phyloP scores from a whole-genome alignment of 1,140 invertebrate species.

The Piezodorus guildinii region DNA sequence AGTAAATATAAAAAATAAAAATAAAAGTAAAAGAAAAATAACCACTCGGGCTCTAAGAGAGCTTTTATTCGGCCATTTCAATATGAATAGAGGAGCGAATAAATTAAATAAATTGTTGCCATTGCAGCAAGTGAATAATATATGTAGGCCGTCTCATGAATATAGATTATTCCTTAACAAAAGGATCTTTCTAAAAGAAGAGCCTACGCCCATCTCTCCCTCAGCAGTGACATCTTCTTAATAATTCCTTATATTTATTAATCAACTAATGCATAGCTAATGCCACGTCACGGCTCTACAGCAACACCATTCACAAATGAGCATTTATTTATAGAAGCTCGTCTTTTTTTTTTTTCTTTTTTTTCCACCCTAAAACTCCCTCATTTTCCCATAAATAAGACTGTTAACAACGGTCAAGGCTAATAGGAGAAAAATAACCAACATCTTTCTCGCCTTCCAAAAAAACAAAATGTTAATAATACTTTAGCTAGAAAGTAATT shows the following conservation, averaged over 20 bases:
- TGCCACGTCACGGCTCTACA: background rate
- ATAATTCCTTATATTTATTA: conserved; percentile 18
- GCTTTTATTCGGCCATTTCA: conserved; percentile 12
- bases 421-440: too few species aligned
- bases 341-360: too few species aligned
- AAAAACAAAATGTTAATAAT: too few species aligned
- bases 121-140: conserved; percentile 15
- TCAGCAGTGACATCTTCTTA: conserved; percentile 7
- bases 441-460: too few species aligned
- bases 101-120: conserved; percentile 16
- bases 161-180: conserved; percentile 13
- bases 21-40: too few species aligned
- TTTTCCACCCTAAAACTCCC: too few species aligned
- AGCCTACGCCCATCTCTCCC: background rate
- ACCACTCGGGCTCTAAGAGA: background rate
- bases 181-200: conserved; percentile 7
- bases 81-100: conserved; percentile 13
- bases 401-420: too few species aligned
- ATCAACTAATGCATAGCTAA: conserved; percentile 17
- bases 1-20: too few species aligned
- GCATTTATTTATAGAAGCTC: too few species aligned
- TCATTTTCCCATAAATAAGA: too few species aligned
- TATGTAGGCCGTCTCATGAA: conserved; percentile 13
- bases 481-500: too few species aligned
- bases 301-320: too few species aligned